These are phyloP conservation scores for Isurus oxyrinchus DNA, from an alignment of 2,113 vertebrate species.

Conservation along the genomic window DNA sequence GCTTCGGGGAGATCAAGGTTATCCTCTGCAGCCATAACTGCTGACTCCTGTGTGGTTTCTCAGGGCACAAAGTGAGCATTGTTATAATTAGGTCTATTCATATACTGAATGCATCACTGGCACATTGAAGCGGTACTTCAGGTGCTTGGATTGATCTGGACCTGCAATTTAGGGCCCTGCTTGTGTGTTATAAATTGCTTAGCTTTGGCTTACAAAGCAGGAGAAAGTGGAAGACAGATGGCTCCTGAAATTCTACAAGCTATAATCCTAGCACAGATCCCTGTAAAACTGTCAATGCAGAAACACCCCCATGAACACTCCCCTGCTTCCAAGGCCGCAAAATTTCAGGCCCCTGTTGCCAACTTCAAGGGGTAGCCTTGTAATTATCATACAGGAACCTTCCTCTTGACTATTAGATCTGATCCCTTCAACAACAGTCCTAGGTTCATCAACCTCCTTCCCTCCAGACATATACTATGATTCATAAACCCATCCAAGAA, in stretches of 20 bases:
- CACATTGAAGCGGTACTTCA: not conserved
- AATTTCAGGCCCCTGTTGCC: not conserved
- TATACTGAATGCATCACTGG: not conserved
- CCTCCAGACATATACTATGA: not conserved
- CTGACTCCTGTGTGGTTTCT: not conserved
- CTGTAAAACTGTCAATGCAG: not conserved
- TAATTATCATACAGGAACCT: not conserved
- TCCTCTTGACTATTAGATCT: not conserved
- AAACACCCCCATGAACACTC: not conserved
- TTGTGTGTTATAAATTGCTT: not conserved
- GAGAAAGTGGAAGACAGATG: not conserved
- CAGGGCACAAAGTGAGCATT: not conserved
- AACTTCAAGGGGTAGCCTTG: not conserved
- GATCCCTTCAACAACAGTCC: not conserved
- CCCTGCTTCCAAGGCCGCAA: not conserved
- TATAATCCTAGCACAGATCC: not conserved
- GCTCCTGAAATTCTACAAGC: not conserved
- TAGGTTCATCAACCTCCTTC: too few relatives aligned
- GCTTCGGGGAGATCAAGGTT: slow-evolving; percentile 6
- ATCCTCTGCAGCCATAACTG: not conserved
- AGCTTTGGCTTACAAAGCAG: not conserved
- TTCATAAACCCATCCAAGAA: not conserved
- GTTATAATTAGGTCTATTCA: not conserved
- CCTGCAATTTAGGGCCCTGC: not conserved
- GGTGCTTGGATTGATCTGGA: not conserved